phyloP scores from a whole-genome alignment of 1,140 invertebrate genomes.

The Conus betulinus region DNA sequence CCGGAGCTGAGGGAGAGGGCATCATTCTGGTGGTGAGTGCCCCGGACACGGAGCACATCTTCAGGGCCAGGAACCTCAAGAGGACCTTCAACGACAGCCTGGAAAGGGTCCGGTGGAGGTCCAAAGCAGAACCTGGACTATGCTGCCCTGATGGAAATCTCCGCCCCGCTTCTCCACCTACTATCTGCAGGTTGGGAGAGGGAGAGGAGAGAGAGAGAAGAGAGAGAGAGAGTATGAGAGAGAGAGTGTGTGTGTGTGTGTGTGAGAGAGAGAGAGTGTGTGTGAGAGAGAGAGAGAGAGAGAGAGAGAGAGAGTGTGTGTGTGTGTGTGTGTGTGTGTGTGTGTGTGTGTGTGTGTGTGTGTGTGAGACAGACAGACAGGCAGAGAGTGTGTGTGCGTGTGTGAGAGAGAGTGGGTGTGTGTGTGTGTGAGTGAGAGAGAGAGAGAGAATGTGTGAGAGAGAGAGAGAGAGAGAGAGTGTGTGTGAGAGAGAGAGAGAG shows the following conservation, averaged over 20 bases:
- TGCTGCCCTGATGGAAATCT: slow-evolving; percentile 69
- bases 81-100: slow-evolving; percentile 68
- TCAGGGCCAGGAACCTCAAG: slow-evolving; percentile 59
- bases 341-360: too few relatives aligned
- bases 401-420: too few relatives aligned
- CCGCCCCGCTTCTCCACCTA: slow-evolving; percentile 62
- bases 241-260: neutral
- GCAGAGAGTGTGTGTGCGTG: too few relatives aligned
- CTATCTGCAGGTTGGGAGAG: slow-evolving; percentile 56
- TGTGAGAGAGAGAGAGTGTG: neutral
- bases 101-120: slow-evolving; percentile 69
- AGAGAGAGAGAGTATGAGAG: neutral
- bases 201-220: too few relatives aligned
- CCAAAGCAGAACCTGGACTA: slow-evolving; percentile 75
- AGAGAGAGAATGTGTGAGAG: too few relatives aligned
- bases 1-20: slow-evolving; percentile 45
- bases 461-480: too few relatives aligned
- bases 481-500: too few relatives aligned
- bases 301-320: too few relatives aligned
- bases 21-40: slow-evolving; percentile 68
- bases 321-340: too few relatives aligned
- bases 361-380: too few relatives aligned
- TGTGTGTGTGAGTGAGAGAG: too few relatives aligned
- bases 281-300: neutral
- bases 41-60: slow-evolving; percentile 64